Conservation (phyloP, 2,113 vertebrate species). For the Potamarius usumacintae region DNA sequence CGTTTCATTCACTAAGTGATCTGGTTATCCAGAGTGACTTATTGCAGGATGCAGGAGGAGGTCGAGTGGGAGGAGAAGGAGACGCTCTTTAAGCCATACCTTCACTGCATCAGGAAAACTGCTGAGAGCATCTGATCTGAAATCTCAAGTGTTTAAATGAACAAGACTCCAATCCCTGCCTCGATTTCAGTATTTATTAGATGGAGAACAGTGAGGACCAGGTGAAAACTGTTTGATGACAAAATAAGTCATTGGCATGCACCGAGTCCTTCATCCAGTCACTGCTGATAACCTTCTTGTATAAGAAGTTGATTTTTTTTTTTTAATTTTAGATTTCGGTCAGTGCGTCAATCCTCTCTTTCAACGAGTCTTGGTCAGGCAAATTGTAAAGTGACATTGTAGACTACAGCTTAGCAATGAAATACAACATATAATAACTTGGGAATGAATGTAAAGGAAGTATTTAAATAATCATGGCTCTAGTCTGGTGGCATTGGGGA, state of each 20-base stretch:
- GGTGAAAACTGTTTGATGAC: not conserved
- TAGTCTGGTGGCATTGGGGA: not conserved
- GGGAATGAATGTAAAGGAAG: not conserved
- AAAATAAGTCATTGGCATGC: not conserved
- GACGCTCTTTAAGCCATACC: not conserved
- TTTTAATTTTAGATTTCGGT: not conserved
- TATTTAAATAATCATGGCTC: not conserved
- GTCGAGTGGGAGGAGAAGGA: conserved; percentile 5
- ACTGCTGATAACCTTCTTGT: not conserved
- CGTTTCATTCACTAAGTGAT: conserved; percentile 71
- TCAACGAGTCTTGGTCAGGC: not conserved
- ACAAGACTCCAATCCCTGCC: not conserved
- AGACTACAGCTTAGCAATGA: not conserved
- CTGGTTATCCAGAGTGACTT: conserved; percentile 75
- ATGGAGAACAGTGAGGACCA: not conserved
- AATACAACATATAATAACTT: not conserved
- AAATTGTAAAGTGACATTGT: too few species aligned
- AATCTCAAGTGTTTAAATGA: not conserved
- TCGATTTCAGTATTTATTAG: not conserved
- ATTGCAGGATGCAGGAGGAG: conserved; percentile 43
- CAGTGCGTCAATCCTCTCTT: not conserved
- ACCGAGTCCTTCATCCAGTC: not conserved
- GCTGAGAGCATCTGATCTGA: not conserved
- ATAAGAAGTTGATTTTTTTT: not conserved
- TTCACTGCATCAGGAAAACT: conserved; percentile 33